Conservation (phyloP, 2,888 invertebrate genomes). For the Gnatocerus cornutus region DNA sequence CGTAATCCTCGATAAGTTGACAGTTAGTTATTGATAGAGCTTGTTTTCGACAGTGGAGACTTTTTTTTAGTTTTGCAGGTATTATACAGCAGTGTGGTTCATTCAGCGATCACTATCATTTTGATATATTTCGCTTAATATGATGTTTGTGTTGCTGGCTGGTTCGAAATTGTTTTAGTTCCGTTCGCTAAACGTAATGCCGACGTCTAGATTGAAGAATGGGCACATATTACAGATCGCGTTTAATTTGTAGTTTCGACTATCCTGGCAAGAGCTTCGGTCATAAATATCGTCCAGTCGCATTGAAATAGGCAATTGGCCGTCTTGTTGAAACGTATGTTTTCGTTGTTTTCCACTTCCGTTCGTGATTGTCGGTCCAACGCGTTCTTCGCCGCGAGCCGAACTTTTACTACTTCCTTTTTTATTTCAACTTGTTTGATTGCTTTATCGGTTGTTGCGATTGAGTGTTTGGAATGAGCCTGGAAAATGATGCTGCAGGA, state of each 20-base stretch:
- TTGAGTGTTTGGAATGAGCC: conserved; percentile 70
- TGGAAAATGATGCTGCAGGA: conserved; percentile 39
- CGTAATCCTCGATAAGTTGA: not conserved
- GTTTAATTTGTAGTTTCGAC: conserved; percentile 62
- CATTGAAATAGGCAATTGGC: conserved; percentile 61
- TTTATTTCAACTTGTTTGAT: conserved; percentile 72
- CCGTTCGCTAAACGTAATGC: conserved; percentile 31
- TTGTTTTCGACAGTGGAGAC: not conserved
- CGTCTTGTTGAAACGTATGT: conserved; percentile 59
- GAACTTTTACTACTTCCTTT: conserved; percentile 57
- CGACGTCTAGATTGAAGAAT: conserved; percentile 44
- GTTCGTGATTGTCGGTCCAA: conserved; percentile 53
- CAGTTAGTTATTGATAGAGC: conserved; percentile 1
- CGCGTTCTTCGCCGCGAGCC: conserved; percentile 49
- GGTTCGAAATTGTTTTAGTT: conserved; percentile 36
- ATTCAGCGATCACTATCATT: conserved; percentile 15
- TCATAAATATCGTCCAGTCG: conserved; percentile 60
- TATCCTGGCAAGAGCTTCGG: conserved; percentile 54
- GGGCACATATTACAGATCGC: conserved; percentile 55
- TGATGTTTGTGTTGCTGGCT: conserved; percentile 16
- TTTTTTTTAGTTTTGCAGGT: not conserved
- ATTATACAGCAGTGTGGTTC: not conserved
- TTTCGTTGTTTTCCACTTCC: conserved; percentile 60
- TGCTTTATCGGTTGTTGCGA: conserved; percentile 73
- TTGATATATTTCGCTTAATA: conserved; percentile 31